A percentile compares a stretch with the other conserved stretches of the same genome.
Conservation (phyloP, 2,113 vertebrate genomes). For the Chroicocephalus ridibundus region DNA sequence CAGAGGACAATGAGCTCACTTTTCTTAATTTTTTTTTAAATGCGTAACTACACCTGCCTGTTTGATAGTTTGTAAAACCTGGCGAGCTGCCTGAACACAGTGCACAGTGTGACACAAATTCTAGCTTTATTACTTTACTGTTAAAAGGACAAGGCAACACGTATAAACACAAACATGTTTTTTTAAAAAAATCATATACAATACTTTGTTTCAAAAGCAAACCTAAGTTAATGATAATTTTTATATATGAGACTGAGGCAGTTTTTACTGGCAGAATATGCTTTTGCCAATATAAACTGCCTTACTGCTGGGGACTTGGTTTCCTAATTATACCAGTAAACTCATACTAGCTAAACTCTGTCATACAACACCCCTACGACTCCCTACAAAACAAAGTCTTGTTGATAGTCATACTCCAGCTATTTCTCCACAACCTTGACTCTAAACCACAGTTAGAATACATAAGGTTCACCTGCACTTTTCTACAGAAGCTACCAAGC, state of each 20-base stretch:
- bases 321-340: background rate
- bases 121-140: background rate
- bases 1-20: background rate
- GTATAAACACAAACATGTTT: background rate
- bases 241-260: background rate
- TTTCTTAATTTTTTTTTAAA: background rate
- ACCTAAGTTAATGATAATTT: background rate
- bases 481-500: background rate
- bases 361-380: background rate
- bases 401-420: background rate
- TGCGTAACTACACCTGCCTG: background rate
- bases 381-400: background rate
- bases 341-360: background rate
- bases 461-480: background rate
- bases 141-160: background rate
- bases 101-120: background rate
- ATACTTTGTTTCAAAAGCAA: background rate
- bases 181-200: background rate
- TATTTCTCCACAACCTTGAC: background rate
- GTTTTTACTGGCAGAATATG: background rate
- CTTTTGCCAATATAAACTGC: background rate
- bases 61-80: background rate
- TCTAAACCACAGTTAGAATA: background rate
- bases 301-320: background rate
- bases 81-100: background rate